phyloP scores from a whole-genome alignment of 2,888 invertebrate genomes.

The Mimachlamys varia region DNA sequence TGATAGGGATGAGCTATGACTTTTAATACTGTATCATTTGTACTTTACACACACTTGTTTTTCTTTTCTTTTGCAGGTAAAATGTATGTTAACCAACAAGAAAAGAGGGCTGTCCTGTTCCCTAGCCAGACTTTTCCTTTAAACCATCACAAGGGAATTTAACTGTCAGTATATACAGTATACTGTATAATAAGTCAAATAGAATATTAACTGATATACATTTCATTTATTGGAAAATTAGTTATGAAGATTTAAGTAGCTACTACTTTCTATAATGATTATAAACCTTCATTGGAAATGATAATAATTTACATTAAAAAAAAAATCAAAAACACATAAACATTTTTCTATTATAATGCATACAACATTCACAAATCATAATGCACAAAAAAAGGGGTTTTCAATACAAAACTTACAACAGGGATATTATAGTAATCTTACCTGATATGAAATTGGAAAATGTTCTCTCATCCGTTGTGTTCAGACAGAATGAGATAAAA shows the following conservation, averaged over 20 bases:
- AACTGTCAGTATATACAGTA: no score
- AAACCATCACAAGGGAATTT: no score
- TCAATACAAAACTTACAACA: not conserved
- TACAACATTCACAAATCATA: constrained; percentile 7
- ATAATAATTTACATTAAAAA: not conserved
- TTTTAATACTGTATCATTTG: no score
- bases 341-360: not conserved
- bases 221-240: no score
- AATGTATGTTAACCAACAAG: not conserved
- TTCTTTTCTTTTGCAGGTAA: not conserved
- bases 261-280: no score
- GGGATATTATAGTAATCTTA: constrained; percentile 13
- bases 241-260: no score
- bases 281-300: no score
- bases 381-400: not conserved
- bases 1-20: no score
- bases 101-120: no score
- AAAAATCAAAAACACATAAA: not conserved
- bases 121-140: no score
- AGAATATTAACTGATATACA: no score
- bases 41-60: not conserved
- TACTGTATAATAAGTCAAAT: no score
- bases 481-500: constrained; percentile 1
- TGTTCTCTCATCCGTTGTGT: not conserved
- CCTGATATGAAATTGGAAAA: not conserved